Evolutionary conservation across 2,888 invertebrate species (phyloP).

Genomic region (Frankliniella fusca): DNA sequence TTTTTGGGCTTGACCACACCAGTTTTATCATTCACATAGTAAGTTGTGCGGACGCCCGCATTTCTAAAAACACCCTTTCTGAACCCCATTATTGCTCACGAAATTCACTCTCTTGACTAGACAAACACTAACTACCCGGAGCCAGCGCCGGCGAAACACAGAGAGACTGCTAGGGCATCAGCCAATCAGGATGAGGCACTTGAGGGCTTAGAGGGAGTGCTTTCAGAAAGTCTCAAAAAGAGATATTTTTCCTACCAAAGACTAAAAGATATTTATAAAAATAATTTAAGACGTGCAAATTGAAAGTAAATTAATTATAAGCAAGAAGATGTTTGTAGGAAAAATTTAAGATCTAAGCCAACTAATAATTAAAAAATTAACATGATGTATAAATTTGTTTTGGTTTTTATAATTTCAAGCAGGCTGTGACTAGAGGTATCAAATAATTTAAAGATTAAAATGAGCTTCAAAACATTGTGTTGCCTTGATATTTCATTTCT

Average conservation of each 20-base stretch:
- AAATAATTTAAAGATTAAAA: not conserved
- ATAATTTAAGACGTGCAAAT: not conserved
- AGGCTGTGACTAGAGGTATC: not conserved
- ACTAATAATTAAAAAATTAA: not conserved
- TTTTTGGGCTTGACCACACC: not conserved
- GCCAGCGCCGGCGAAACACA: not conserved
- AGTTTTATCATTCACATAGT: not conserved
- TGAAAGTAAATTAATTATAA: not conserved
- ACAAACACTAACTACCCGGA: not conserved
- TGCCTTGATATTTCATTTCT: not conserved
- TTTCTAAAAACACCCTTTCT: not conserved
- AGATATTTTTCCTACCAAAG: not conserved
- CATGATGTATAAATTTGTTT: not conserved
- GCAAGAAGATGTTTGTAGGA: not conserved
- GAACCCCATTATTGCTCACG: not conserved
- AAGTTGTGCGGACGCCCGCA: not conserved
- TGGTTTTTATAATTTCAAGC: not conserved
- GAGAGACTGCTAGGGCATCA: not conserved
- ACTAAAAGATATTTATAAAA: not conserved
- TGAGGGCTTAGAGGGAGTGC: not conserved
- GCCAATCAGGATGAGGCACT: conserved; percentile 5
- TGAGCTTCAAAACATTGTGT: not conserved
- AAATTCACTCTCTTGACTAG: not conserved
- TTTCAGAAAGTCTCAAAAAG: not conserved
- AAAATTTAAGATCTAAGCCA: not conserved